Conservation (phyloP, 2,888 invertebrate species). For the Agrochola litura region DNA sequence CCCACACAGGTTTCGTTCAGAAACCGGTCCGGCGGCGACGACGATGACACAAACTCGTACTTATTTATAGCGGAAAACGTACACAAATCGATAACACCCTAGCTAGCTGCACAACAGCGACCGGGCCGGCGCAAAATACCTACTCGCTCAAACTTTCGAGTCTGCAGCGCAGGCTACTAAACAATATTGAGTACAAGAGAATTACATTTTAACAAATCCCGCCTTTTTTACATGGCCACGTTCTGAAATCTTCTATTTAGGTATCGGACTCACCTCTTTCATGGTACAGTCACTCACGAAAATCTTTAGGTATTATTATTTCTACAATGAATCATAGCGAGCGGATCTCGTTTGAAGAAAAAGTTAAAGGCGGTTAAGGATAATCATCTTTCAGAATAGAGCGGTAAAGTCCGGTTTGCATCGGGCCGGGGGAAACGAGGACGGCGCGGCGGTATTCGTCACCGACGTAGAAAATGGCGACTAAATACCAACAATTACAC, state of each 20-base stretch:
- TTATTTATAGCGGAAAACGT: constrained; percentile 89
- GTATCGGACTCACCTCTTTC: constrained; percentile 65
- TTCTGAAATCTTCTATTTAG: constrained; percentile 64
- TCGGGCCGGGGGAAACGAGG: constrained; percentile 82
- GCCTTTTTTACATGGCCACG: constrained; percentile 74
- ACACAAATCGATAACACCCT: constrained; percentile 87
- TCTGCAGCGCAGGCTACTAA: constrained; percentile 58
- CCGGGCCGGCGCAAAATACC: constrained; percentile 72
- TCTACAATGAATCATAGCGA: constrained; percentile 87
- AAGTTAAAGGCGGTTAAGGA: constrained; percentile 73
- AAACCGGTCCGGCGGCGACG: constrained; percentile 83
- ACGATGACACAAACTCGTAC: constrained; percentile 87
- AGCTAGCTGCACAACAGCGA: constrained; percentile 73
- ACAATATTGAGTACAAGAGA: constrained; percentile 64
- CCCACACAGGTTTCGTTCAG: constrained; percentile 83
- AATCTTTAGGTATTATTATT: constrained; percentile 82
- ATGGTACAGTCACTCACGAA: constrained; percentile 74
- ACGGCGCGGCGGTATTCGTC: constrained; percentile 88
- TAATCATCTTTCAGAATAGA: constrained; percentile 82
- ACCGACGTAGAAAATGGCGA: constrained; percentile 90
- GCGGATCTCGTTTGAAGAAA: constrained; percentile 81
- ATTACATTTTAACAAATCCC: constrained; percentile 69
- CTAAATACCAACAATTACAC: constrained; percentile 90
- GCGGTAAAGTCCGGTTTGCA: constrained; percentile 86
- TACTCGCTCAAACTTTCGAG: constrained; percentile 72